Conservation (phyloP, 2,888 invertebrate genomes). For the Sesamia inferens region DNA sequence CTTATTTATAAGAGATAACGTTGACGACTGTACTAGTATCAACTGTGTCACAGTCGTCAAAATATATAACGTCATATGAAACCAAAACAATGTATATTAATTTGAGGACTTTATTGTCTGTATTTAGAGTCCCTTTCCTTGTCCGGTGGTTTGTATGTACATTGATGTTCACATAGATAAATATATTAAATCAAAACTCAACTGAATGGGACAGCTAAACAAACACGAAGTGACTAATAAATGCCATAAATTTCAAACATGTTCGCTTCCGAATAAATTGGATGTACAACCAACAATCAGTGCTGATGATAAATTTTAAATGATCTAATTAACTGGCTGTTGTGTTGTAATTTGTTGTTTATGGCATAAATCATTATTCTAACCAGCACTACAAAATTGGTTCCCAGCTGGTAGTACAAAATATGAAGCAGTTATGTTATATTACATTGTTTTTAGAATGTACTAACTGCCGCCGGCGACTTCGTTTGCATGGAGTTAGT, state of each 20-base stretch:
- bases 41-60: too few species aligned
- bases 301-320: conserved; percentile 42
- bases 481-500: too few species aligned
- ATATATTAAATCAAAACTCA: neutral
- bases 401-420: neutral
- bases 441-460: too few species aligned
- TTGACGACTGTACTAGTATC: too few species aligned
- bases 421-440: neutral
- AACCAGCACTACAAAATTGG: neutral
- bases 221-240: conserved; percentile 23
- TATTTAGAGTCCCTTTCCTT: too few species aligned
- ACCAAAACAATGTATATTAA: too few species aligned
- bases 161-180: neutral
- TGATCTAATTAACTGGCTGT: conserved; percentile 39
- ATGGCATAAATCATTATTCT: conserved; percentile 34
- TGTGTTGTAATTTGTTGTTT: conserved; percentile 41
- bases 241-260: conserved; percentile 23
- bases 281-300: conserved; percentile 38
- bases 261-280: conserved; percentile 35
- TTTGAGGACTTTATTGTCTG: too few species aligned
- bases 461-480: too few species aligned
- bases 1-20: too few species aligned
- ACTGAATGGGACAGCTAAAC: neutral
- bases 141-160: too few species aligned
- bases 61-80: too few species aligned